These are phyloP conservation scores for Bellardia bayeri DNA, from an alignment of 2,888 invertebrate genomes.

Conservation along the genomic window DNA sequence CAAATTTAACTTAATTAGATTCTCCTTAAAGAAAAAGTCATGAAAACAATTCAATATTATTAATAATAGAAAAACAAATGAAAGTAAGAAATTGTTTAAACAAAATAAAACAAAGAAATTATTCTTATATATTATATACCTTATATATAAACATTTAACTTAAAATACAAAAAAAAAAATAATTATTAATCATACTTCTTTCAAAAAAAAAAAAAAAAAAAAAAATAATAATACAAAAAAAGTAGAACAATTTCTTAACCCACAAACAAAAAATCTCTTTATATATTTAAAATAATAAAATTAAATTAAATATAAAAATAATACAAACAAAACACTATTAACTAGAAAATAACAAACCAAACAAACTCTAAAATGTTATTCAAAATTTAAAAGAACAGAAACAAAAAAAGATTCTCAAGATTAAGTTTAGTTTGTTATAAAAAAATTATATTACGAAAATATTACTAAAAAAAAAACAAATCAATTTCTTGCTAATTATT, in stretches of 20 bases:
- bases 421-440: slow-evolving; percentile 49
- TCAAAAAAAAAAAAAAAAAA: slow-evolving; percentile 48
- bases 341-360: slow-evolving; percentile 38
- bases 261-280: slow-evolving; percentile 46
- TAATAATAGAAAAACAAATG: slow-evolving; percentile 61
- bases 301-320: slow-evolving; percentile 15
- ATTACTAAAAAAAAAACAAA: slow-evolving; percentile 12
- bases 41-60: slow-evolving; percentile 64
- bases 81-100: slow-evolving; percentile 64
- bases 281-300: slow-evolving; percentile 60
- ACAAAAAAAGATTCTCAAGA: slow-evolving; percentile 32
- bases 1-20: slow-evolving; percentile 40
- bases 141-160: slow-evolving; percentile 70
- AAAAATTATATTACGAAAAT: slow-evolving; percentile 7
- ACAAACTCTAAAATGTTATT: slow-evolving; percentile 45
- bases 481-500: slow-evolving; percentile 39
- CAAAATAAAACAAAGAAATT: slow-evolving; percentile 59
- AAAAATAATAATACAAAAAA: slow-evolving; percentile 41
- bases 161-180: slow-evolving; percentile 53
- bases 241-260: slow-evolving; percentile 64
- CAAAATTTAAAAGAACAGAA: slow-evolving; percentile 28
- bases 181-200: slow-evolving; percentile 63
- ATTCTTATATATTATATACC: slow-evolving; percentile 67
- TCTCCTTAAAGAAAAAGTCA: slow-evolving; percentile 59
- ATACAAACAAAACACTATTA: slow-evolving; percentile 34